These are phyloP conservation scores for Polydrusus tereticollis DNA, from an alignment of 2,888 invertebrate species.

Conservation along the genomic window DNA sequence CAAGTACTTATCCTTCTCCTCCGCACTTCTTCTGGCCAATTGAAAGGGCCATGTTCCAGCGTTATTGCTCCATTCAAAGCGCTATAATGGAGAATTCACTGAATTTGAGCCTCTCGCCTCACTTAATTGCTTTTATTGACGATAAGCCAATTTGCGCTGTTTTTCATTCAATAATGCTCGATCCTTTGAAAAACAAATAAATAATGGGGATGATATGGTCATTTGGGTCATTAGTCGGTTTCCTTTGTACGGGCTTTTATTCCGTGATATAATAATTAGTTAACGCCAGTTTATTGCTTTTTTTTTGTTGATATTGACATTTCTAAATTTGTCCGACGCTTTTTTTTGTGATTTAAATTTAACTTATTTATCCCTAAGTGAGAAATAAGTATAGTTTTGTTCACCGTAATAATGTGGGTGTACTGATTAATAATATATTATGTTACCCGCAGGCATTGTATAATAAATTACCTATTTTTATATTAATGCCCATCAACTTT, in stretches of 20 bases:
- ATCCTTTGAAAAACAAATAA: conserved; percentile 14
- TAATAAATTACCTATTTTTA: too few species aligned
- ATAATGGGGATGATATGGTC: conserved; percentile 9
- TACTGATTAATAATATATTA: too few species aligned
- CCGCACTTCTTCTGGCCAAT: conserved; percentile 2
- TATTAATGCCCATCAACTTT: too few species aligned
- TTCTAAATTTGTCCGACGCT: too few species aligned
- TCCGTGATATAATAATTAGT: conserved; percentile 3
- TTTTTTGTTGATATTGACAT: too few species aligned
- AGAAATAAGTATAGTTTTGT: too few species aligned
- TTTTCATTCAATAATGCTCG: conserved; percentile 9
- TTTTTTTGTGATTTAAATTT: too few species aligned
- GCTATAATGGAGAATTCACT: conserved; percentile 17
- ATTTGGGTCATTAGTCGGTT: conserved; percentile 10
- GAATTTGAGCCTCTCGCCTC: conserved; percentile 7
- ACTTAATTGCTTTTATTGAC: conserved; percentile 20
- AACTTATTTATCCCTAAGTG: too few species aligned
- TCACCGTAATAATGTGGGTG: too few species aligned
- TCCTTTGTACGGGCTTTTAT: not conserved
- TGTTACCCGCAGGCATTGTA: too few species aligned
- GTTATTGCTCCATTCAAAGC: conserved; percentile 14
- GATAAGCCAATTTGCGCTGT: conserved; percentile 23
- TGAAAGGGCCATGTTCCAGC: conserved; percentile 1
- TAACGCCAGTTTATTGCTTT: not conserved
- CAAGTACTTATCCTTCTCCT: conserved; percentile 11